A percentile compares a stretch with the other conserved stretches of the same genome.
phyloP scores from a whole-genome alignment of 2,797 vertebrate species.

The Hypotaenidia philippensis region DNA sequence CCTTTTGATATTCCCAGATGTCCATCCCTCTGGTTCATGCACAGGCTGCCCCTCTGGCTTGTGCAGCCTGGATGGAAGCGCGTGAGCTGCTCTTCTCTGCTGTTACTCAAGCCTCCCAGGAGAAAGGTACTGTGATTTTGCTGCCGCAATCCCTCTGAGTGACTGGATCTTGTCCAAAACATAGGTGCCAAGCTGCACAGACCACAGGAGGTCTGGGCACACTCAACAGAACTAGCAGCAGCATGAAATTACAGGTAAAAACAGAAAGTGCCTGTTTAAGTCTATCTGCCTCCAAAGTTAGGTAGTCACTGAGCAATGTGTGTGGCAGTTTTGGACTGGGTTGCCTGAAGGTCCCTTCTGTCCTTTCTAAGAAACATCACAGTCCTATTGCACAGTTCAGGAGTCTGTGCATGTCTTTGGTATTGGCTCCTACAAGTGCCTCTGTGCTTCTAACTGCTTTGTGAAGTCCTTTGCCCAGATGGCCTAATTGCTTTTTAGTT shows the following conservation, averaged over 20 bases:
- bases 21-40: rapidly evolving
- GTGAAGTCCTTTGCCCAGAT: not conserved
- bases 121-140: not conserved
- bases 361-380: not conserved
- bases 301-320: not conserved
- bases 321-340: not conserved
- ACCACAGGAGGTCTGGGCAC: not conserved
- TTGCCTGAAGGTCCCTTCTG: not conserved
- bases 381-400: not conserved
- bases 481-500: not conserved
- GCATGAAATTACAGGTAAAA: not conserved
- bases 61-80: not conserved
- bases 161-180: not conserved
- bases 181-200: not conserved
- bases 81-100: not conserved
- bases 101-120: not conserved
- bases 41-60: not conserved
- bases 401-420: not conserved
- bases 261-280: not conserved
- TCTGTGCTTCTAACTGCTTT: not conserved
- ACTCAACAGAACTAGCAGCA: not conserved
- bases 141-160: not conserved
- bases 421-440: not conserved
- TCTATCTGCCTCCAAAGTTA: not conserved
- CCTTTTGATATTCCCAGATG: not conserved